phyloP scores from a whole-genome alignment of 2,888 invertebrate species.

The Hoplodrina ambigua region DNA sequence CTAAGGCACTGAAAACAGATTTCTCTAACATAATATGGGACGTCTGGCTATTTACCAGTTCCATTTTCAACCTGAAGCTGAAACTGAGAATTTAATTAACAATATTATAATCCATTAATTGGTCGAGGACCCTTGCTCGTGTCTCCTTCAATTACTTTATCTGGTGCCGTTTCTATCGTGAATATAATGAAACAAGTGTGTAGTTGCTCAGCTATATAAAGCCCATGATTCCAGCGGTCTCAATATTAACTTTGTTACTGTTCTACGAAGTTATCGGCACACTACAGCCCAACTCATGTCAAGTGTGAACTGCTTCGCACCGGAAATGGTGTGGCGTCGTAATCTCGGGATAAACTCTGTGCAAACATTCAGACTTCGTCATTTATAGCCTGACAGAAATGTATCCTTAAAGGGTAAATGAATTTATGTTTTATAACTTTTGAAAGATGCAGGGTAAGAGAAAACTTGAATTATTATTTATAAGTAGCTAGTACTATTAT shows the following conservation, averaged over 20 bases:
- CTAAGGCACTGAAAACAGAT: background rate
- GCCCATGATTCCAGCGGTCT: background rate
- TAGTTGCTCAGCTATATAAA: background rate
- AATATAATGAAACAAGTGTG: background rate
- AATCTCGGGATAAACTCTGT: conserved; percentile 38
- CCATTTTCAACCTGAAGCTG: conserved; percentile 30
- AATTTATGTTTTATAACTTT: conserved; percentile 3
- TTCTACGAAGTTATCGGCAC: conserved; percentile 15
- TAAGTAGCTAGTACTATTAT: too few relatives aligned
- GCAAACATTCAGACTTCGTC: conserved; percentile 24
- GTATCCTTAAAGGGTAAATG: background rate
- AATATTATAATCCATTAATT: conserved; percentile 23
- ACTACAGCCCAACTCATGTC: conserved; percentile 8
- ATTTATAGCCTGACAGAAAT: conserved; percentile 16
- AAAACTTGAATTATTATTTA: too few relatives aligned
- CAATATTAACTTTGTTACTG: conserved; percentile 20
- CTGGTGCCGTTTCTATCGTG: background rate
- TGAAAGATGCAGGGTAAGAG: too few relatives aligned
- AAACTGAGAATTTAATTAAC: conserved; percentile 33
- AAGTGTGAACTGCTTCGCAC: conserved; percentile 2
- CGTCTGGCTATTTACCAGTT: background rate
- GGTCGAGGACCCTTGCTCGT: conserved; percentile 6
- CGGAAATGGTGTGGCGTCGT: conserved; percentile 40
- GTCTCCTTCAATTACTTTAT: conserved; percentile 8
- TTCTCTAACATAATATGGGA: background rate